These are phyloP conservation scores for Panulirus ornatus DNA, from an alignment of 1,140 invertebrate species.

Conservation along the genomic window DNA sequence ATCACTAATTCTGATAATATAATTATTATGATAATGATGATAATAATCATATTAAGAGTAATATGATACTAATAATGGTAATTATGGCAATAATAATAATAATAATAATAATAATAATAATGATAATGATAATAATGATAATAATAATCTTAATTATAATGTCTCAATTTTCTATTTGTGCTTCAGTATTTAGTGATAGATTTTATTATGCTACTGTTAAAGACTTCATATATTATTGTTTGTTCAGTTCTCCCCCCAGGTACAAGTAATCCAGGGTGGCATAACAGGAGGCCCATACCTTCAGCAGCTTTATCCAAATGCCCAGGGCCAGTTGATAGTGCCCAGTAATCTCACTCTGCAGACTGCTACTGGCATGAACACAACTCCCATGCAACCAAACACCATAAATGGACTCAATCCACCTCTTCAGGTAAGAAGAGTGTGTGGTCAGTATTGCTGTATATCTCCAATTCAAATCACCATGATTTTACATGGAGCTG, in stretches of 20 bases:
- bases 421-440: conserved; percentile 84
- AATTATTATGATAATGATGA: no score
- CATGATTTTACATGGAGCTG: neutral
- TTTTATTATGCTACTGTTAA: no score
- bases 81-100: no score
- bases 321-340: conserved; percentile 87
- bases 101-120: no score
- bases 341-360: conserved; percentile 88
- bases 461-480: neutral
- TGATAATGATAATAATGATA: no score
- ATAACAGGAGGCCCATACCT: conserved; percentile 87
- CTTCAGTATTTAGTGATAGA: no score
- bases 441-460: conserved; percentile 29
- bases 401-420: conserved; percentile 85
- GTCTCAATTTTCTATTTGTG: no score
- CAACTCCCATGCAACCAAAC: conserved; percentile 65
- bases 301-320: conserved; percentile 87
- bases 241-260: conserved; percentile 76
- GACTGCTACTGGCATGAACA: conserved; percentile 74
- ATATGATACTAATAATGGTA: no score
- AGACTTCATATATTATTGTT: no score
- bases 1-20: no score
- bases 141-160: no score
- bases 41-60: no score
- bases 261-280: conserved; percentile 91